Percentiles rank a stretch among this genome's conserved stretches.
Conservation (phyloP, 2,888 invertebrate species). For the Prosopocoilus inquinatus region DNA sequence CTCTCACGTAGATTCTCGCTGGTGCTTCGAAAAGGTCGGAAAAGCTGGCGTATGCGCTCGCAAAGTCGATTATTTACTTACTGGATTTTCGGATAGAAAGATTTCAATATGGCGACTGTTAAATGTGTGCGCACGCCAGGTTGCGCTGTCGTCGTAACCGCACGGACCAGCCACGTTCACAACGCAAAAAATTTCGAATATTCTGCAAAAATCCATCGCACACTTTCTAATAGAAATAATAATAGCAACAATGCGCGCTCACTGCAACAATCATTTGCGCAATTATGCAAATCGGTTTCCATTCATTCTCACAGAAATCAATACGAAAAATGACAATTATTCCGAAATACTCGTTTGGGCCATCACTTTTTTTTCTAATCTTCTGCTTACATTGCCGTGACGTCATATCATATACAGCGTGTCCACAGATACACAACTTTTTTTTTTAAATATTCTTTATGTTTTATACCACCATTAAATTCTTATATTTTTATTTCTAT, state of each 20-base stretch:
- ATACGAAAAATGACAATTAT: too few species aligned
- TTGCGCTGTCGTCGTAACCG: conserved; percentile 7
- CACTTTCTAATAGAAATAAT: conserved; percentile 5
- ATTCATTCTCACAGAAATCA: too few species aligned
- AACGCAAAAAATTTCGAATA: conserved; percentile 15
- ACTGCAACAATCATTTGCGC: conserved; percentile 5
- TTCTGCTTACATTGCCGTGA: too few species aligned
- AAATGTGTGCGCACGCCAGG: conserved; percentile 42
- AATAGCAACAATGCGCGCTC: too few species aligned
- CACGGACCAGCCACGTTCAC: conserved; percentile 22
- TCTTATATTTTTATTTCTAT: too few species aligned
- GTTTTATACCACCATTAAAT: too few species aligned
- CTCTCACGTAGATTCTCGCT: conserved; percentile 29
- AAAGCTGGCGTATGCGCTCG: conserved; percentile 22
- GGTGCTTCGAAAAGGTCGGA: conserved; percentile 14
- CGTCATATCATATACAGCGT: too few species aligned
- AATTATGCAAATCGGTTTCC: neutral
- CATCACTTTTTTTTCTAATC: too few species aligned
- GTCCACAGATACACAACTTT: too few species aligned
- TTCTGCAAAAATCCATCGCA: neutral
- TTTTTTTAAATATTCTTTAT: too few species aligned
- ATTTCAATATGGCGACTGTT: conserved; percentile 52
- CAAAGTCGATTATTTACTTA: conserved; percentile 49
- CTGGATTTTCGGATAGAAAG: conserved; percentile 52
- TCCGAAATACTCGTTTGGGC: too few species aligned